Evolutionary conservation across 2,113 vertebrate genomes (phyloP).

Genomic region (Haplochromis vanheusdeni): DNA sequence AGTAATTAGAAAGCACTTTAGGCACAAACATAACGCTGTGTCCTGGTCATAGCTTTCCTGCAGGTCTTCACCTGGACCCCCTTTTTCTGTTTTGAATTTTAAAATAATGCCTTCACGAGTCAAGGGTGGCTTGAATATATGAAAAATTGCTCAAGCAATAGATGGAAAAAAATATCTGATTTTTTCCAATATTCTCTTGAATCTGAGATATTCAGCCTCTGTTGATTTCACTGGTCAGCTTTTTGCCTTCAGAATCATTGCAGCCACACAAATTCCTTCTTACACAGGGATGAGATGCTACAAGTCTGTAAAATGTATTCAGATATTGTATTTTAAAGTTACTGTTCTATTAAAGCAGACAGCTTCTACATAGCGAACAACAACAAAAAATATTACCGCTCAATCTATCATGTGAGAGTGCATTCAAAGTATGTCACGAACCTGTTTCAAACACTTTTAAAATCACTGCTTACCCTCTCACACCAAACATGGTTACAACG

Average conservation of each 20-base stretch:
- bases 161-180: accelerated
- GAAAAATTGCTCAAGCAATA: not conserved
- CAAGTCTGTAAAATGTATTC: not conserved
- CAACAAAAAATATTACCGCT: not conserved
- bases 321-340: not conserved
- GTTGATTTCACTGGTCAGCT: not conserved
- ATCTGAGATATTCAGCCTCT: not conserved
- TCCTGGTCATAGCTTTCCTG: not conserved
- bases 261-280: not conserved
- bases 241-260: not conserved
- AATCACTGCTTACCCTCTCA: not conserved
- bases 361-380: not conserved
- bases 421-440: not conserved
- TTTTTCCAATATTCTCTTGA: not conserved
- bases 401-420: not conserved
- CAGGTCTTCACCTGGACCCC: not conserved
- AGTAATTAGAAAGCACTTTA: not conserved
- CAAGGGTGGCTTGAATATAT: not conserved
- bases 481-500: not conserved
- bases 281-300: not conserved
- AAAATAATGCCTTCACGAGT: not conserved
- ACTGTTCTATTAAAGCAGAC: not conserved
- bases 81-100: not conserved
- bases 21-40: not conserved
- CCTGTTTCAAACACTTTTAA: not conserved